These are phyloP conservation scores for Chiloscyllium plagiosum DNA, from an alignment of 2,113 vertebrate genomes.

Conservation along the genomic window DNA sequence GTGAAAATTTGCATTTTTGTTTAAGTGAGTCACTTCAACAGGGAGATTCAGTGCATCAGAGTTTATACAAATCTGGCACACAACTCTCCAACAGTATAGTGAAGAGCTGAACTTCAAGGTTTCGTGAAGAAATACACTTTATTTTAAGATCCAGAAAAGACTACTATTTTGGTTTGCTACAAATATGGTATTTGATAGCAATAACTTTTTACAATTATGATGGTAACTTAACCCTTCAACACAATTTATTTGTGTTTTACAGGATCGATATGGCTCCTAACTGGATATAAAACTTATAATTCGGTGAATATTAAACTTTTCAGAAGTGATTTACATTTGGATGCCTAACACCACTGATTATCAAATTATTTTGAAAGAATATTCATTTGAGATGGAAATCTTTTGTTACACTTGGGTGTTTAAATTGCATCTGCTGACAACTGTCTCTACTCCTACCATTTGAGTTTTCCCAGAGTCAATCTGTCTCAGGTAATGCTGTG, in stretches of 20 bases:
- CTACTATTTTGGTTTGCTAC: neutral
- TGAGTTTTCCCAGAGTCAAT: constrained; percentile 15
- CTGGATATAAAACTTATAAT: neutral
- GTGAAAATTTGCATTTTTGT: neutral
- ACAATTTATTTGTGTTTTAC: constrained; percentile 16
- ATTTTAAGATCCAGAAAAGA: neutral
- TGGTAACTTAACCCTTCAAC: neutral
- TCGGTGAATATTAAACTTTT: constrained; percentile 1
- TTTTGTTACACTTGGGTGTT: neutral
- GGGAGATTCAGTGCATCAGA: neutral
- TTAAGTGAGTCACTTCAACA: neutral
- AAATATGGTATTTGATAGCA: neutral
- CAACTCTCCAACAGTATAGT: neutral
- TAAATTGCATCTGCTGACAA: constrained; percentile 6
- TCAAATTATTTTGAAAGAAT: constrained; percentile 24
- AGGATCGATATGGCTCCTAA: constrained; percentile 37
- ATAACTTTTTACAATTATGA: neutral
- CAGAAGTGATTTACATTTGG: constrained; percentile 30
- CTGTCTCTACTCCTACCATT: neutral
- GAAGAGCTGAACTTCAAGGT: neutral
- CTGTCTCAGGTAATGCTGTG: constrained; percentile 29
- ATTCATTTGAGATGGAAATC: constrained; percentile 11
- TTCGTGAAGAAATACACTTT: neutral
- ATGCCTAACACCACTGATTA: constrained; percentile 18
- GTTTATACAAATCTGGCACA: neutral